Evolutionary conservation across 2,797 vertebrate genomes (phyloP), one percentile per base, ranked within the genome.

Genomic region (Pogonophryne albipinna): DNA sequence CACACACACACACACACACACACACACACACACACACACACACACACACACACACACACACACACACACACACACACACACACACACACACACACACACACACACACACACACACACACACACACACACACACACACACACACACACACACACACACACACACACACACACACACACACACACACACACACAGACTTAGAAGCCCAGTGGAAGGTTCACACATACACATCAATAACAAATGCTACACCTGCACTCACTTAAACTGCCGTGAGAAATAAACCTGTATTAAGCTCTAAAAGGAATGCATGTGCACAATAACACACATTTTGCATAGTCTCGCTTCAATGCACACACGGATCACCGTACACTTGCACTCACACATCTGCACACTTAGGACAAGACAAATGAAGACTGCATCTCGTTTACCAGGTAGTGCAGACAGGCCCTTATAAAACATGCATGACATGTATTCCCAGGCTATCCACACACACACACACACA

Each of bases 381-480:
- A 64, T 41, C 11, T 59, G 31, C 46, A 0, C 38, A 72, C 46
- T 67, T 50, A 49, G 62, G 73, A 88, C 76, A 78, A 87, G 83
- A 87, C 76, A 81, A 86, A 90, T 89, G 82, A 85, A 84, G 80
- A 73, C 74, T 74, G 84, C 74, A 74, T 65, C 83, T 85, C 31
- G 64, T 87, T 90, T 84, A 79, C 71, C 2, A 74, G 83, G 79
- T 57, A 13, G 58, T 13, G 78, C 77, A 89, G 88, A 87, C 82
- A 81, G 73, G 64, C 31, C 69, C 71, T 90, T 81, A 89, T 91
- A 82, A 90, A 91, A 92, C 89, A 89, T 92, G 89, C 77, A 93
- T 87, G 60, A 20, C 70, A 3, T 82, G 84, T 78, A 80, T 82
- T 82, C 80, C 83, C 78, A 17, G 6, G 76, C 71, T 71, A 68